These are phyloP conservation scores for Unio pictorum DNA, from an alignment of 2,888 invertebrate species.

Conservation along the genomic window DNA sequence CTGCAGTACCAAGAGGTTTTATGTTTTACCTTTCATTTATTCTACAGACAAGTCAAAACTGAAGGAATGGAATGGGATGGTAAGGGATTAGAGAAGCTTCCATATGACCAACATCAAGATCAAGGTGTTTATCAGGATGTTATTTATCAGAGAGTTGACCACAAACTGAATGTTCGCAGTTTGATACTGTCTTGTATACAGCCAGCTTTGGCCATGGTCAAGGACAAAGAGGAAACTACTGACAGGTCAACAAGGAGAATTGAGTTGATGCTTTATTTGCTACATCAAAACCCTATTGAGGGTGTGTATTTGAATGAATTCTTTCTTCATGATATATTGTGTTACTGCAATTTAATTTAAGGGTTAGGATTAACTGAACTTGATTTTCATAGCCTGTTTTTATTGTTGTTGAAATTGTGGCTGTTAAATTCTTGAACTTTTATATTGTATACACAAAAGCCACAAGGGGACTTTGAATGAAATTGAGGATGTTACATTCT, in stretches of 20 bases:
- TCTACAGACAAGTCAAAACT: no score
- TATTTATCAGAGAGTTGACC: conserved; percentile 2
- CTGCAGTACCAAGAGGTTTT: no score
- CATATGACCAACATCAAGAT: not conserved
- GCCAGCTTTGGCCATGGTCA: conserved; percentile 55
- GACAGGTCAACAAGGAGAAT: conserved; percentile 51
- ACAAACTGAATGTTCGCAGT: conserved; percentile 20
- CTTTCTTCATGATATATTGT: no score
- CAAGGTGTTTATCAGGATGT: conserved; percentile 5
- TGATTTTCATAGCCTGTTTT: no score
- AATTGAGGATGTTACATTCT: no score
- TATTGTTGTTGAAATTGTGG: no score
- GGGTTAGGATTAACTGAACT: no score
- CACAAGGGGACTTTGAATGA: no score
- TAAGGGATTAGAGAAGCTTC: not conserved
- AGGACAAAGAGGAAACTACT: conserved; percentile 36
- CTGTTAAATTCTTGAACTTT: no score
- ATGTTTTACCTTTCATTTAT: no score
- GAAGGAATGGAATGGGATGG: conserved; percentile 6
- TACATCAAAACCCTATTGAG: conserved; percentile 21
- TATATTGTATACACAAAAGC: no score
- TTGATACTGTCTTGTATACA: conserved; percentile 50
- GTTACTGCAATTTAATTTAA: no score
- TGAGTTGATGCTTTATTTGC: conserved; percentile 35
- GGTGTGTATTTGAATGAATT: conserved; percentile 8